Percentiles rank a stretch among this genome's conserved stretches.
Evolutionary conservation across 2,888 invertebrate genomes (phyloP).

Genomic region (Oxyteleia sp.): DNA sequence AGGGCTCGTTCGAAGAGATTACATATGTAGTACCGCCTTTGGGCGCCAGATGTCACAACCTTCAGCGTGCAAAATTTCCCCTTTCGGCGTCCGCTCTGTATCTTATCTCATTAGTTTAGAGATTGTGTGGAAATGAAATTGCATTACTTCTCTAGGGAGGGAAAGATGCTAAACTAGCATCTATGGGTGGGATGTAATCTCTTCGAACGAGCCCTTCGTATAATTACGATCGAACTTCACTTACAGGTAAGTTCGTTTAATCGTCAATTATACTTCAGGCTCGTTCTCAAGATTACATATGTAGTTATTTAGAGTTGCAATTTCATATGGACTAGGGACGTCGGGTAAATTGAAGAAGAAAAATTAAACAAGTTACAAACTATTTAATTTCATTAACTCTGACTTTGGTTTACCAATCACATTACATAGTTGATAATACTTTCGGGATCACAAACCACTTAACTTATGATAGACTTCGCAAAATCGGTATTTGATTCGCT

Average conservation of each 20-base stretch:
- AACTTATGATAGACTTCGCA: conserved; percentile 3
- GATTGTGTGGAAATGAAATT: conserved; percentile 32
- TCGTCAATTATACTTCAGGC: conserved; percentile 38
- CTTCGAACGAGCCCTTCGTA: conserved; percentile 17
- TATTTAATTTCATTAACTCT: too few species aligned
- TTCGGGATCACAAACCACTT: too few species aligned
- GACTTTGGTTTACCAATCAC: not conserved
- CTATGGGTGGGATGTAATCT: not conserved
- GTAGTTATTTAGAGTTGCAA: conserved; percentile 58
- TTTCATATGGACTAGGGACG: too few species aligned
- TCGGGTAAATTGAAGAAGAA: too few species aligned
- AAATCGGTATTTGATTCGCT: not conserved
- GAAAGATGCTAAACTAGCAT: not conserved
- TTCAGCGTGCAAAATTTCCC: not conserved
- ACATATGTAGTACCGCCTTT: not conserved
- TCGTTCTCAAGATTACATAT: conserved; percentile 45
- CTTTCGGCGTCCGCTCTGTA: conserved; percentile 8
- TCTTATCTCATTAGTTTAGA: conserved; percentile 20
- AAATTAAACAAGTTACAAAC: too few species aligned
- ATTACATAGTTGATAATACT: too few species aligned
- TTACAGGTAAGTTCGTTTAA: conserved; percentile 36
- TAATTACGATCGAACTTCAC: conserved; percentile 37
- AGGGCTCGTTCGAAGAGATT: not conserved
- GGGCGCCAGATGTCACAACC: not conserved
- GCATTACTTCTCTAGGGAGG: too few species aligned